Conservation (phyloP, 2,113 vertebrate genomes). For the Microcebus griseorufus region DNA sequence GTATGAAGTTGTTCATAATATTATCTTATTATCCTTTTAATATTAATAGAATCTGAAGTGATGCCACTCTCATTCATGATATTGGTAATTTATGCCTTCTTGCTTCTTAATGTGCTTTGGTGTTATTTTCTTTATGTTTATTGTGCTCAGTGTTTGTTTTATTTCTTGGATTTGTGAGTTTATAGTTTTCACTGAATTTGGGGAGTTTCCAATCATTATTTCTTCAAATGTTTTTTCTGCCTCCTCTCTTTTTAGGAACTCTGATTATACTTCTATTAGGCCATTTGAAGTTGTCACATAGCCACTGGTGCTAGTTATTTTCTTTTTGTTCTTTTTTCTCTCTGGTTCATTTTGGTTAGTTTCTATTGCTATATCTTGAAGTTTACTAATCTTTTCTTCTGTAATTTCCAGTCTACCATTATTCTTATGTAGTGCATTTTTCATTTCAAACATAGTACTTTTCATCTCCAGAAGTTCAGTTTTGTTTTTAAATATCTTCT, state of each 20-base stretch:
- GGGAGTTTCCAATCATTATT: background rate
- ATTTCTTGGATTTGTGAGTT: background rate
- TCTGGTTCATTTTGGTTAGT: background rate
- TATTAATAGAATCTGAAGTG: background rate
- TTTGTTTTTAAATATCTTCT: background rate
- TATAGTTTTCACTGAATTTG: background rate
- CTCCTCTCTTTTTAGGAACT: background rate
- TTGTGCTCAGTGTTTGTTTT: background rate
- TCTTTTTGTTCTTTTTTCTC: background rate
- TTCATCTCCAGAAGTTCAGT: background rate
- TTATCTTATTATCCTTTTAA: background rate
- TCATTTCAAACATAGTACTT: background rate
- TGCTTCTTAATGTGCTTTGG: background rate
- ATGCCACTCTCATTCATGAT: background rate
- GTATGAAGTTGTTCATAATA: background rate
- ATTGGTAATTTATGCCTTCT: background rate
- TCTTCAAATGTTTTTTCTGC: background rate
- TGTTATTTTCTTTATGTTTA: background rate
- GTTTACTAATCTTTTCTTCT: background rate
- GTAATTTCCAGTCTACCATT: background rate
- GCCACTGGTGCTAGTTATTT: background rate
- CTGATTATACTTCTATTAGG: background rate
- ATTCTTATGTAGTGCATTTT: background rate
- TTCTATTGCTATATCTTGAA: background rate
- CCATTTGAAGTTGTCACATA: background rate